Conservation (phyloP, 2,113 vertebrate species). For the Sterrhoptilus dennistouni region DNA sequence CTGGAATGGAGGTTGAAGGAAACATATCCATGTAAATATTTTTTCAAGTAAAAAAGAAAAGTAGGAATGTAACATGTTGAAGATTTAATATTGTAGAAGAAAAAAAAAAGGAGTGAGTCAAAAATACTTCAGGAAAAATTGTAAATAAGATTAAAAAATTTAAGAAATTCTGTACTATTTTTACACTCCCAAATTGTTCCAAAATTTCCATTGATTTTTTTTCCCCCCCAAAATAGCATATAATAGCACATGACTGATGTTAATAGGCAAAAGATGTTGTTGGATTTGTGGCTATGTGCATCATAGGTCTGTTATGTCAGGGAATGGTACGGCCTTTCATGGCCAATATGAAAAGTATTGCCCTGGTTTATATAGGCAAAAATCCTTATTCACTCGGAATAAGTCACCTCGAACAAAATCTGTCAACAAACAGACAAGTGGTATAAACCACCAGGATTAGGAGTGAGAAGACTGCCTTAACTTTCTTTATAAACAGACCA, state of each 20-base stretch:
- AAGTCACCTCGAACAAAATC: not conserved
- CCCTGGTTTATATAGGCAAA: not conserved
- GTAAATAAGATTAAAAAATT: not conserved
- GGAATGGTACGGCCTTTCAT: not conserved
- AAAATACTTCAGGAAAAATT: constrained; percentile 10
- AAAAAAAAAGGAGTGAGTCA: not conserved
- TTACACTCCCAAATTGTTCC: not conserved
- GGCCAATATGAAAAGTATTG: not conserved
- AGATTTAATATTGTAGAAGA: not conserved
- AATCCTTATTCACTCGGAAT: not conserved
- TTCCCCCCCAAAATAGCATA: not conserved
- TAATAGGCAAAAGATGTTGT: not conserved
- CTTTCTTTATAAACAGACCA: not conserved
- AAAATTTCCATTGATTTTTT: not conserved
- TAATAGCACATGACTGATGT: constrained; percentile 1
- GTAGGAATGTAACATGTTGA: not conserved
- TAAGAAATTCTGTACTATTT: not conserved
- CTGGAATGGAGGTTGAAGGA: not conserved
- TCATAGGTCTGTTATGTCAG: not conserved
- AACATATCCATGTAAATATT: constrained; percentile 19
- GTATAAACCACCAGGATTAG: not conserved
- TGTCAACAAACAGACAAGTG: not conserved
- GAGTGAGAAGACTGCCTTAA: not conserved
- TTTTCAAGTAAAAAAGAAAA: constrained; percentile 19
- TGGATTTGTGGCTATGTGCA: not conserved